Evolutionary conservation across 2,888 invertebrate genomes (phyloP), one percentile per base, ranked within the genome.

Genomic region (Suillia variegata): DNA sequence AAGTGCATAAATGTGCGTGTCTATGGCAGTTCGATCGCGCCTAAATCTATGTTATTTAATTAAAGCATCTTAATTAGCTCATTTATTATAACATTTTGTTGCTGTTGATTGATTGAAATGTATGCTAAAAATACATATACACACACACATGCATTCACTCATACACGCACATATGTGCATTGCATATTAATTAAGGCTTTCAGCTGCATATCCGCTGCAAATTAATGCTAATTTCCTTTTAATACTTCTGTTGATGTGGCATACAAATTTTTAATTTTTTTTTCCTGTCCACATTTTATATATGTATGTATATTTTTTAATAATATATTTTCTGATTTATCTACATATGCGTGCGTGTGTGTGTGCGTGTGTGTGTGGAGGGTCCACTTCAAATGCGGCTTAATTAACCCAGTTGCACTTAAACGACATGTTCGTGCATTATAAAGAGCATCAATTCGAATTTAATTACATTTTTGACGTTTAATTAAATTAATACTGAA

Each of bases 341-440:
- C n/a, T n/a, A n/a, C n/a, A n/a, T n/a, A n/a, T n/a, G n/a, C n/a
- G n/a, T n/a, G n/a, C n/a, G n/a, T n/a, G n/a, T n/a, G n/a, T n/a
- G n/a, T n/a, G n/a, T n/a, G n/a, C n/a, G n/a, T n/a, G n/a, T n/a
- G n/a, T n/a, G n/a, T n/a, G n/a, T n/a, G n/a, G n/a, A n/a, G n/a
- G n/a, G n/a, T n/a, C 61, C 63, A 59, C 69, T 65, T 70, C 73
- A 67, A 68, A 70, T 63, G 67, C 62, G 56, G 75, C 74, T 73
- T 75, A 73, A 75, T 75, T 73, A 75, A 75, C 72, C 75, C 64
- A 70, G 67, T 66, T 75, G 72, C 74, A 71, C 71, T 73, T 71
- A 64, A 54, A 42, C 34, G 26, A 5, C 13, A 66, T 70, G 61
- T 62, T 62, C n/a, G 15, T 64, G 65, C 70, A 62, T 70, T 66